phyloP scores from a whole-genome alignment of 23 tunicate genomes.

The Ascidia mentula region DNA sequence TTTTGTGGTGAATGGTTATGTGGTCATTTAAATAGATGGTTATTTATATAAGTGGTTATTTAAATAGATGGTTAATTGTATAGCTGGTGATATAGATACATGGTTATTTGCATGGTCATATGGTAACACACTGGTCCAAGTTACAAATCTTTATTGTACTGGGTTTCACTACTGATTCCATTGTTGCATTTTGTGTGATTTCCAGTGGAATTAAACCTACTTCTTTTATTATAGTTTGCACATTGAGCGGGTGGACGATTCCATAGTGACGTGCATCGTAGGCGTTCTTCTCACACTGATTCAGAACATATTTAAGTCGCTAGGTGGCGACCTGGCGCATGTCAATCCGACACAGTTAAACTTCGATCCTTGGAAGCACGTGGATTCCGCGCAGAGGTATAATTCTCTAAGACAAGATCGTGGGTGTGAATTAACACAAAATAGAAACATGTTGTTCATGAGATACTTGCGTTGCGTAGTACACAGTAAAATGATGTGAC shows the following conservation, averaged over 20 bases:
- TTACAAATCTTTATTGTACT: too few species aligned
- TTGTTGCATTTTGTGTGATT: too few species aligned
- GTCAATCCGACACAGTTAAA: background rate
- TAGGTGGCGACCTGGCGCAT: slow-evolving; percentile 24
- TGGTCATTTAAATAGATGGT: background rate
- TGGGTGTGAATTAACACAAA: background rate
- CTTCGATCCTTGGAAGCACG: background rate
- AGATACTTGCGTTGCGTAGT: too few species aligned
- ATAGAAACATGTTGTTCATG: background rate
- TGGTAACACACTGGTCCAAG: too few species aligned
- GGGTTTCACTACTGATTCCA: too few species aligned
- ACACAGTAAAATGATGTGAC: too few species aligned
- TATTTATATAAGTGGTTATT: background rate
- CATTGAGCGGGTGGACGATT: slow-evolving; percentile 22
- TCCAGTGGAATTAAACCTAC: too few species aligned
- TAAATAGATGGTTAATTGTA: background rate
- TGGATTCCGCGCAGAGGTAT: too few species aligned
- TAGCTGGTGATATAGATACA: too few species aligned
- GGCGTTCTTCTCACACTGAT: slow-evolving; percentile 28
- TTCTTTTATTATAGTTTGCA: slow-evolving; percentile 24
- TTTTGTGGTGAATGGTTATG: too few species aligned
- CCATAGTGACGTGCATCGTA: slow-evolving; percentile 15
- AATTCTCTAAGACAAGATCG: background rate
- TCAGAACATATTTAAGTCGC: slow-evolving; percentile 22
- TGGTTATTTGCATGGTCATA: too few species aligned